Conservation (phyloP, 2,888 invertebrate species). For the Crioceris asparagi region DNA sequence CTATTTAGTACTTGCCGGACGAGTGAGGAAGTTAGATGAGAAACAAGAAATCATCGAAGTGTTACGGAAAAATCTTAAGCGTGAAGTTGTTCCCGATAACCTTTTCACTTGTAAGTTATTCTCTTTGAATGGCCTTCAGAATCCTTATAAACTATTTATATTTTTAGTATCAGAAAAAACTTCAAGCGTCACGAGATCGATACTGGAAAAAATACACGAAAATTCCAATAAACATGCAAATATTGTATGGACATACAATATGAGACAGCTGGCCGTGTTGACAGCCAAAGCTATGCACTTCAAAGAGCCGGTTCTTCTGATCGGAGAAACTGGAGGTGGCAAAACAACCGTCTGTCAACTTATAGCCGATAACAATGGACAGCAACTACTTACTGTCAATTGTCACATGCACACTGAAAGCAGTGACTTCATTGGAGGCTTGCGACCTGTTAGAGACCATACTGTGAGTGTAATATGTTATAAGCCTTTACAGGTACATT, state of each 20-base stretch:
- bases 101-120: constrained; percentile 52
- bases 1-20: constrained; percentile 85
- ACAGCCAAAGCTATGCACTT: constrained; percentile 79
- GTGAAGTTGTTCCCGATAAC: constrained; percentile 56
- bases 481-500: constrained; percentile 5
- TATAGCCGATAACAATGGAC: constrained; percentile 57
- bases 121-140: background rate
- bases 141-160: background rate
- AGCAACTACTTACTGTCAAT: constrained; percentile 71
- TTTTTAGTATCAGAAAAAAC: constrained; percentile 47
- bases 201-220: constrained; percentile 53
- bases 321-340: constrained; percentile 97
- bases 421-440: constrained; percentile 91
- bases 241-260: constrained; percentile 90
- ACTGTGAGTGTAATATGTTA: constrained; percentile 27
- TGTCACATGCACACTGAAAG: constrained; percentile 99
- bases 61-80: constrained; percentile 66
- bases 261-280: constrained; percentile 69
- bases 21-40: constrained; percentile 80
- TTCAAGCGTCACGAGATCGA: constrained; percentile 64
- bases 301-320: constrained; percentile 86
- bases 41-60: constrained; percentile 69
- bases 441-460: constrained; percentile 71
- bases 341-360: constrained; percentile 95
- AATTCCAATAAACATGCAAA: constrained; percentile 55